These are phyloP conservation scores for Schizothorax lantsangensis DNA, from an alignment of 2,797 vertebrate genomes.

Conservation along the genomic window DNA sequence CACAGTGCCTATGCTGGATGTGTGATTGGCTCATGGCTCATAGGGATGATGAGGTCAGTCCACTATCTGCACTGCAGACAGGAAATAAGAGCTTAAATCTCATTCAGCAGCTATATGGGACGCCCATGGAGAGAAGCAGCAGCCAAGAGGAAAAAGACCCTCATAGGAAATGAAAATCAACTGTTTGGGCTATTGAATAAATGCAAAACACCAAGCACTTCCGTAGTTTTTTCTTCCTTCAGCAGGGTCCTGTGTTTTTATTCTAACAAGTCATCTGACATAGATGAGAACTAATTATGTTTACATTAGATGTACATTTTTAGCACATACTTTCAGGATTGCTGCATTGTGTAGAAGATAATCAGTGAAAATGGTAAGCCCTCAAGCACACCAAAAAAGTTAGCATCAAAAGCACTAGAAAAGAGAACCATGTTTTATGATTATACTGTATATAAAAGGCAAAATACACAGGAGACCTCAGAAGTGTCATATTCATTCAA, in stretches of 20 bases:
- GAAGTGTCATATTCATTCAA: background rate
- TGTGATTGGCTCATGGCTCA: constrained; percentile 18
- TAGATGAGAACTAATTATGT: background rate
- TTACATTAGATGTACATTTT: background rate
- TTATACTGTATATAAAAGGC: background rate
- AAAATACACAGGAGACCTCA: background rate
- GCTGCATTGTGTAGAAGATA: background rate
- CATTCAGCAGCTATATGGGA: background rate
- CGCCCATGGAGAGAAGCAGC: background rate
- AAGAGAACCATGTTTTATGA: background rate
- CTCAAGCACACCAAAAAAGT: background rate
- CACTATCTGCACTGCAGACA: background rate
- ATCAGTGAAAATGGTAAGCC: background rate
- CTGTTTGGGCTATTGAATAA: background rate
- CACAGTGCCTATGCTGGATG: background rate
- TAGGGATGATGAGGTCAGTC: background rate
- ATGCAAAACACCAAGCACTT: background rate
- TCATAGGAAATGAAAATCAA: background rate
- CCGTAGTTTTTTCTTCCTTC: background rate
- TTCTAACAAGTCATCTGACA: constrained; percentile 4
- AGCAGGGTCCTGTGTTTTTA: background rate
- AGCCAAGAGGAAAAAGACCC: background rate
- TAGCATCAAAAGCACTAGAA: background rate
- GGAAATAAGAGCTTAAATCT: background rate
- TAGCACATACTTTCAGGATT: background rate